Evolutionary conservation across 2,888 invertebrate genomes (phyloP).

Genomic region (Ptilodon capucinus): DNA sequence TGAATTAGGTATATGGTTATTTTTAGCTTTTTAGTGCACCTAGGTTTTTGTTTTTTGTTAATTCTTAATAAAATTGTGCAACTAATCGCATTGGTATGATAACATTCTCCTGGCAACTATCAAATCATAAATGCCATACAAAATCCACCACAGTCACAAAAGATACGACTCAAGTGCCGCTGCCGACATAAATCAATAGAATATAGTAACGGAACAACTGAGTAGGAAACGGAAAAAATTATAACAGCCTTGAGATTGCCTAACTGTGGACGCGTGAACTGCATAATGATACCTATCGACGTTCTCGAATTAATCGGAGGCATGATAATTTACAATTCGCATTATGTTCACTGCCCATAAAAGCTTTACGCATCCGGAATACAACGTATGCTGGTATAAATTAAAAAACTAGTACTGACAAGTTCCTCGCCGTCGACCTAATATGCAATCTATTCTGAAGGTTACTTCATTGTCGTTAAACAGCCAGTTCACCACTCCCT

Average conservation of each 20-base stretch:
- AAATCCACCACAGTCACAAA: background rate
- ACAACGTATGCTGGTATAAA: conserved; percentile 1
- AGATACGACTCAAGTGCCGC: background rate
- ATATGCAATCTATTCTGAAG: too few relatives aligned
- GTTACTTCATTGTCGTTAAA: too few relatives aligned
- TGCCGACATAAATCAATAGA: background rate
- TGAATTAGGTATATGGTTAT: too few relatives aligned
- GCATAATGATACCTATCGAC: conserved; percentile 13
- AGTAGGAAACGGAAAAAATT: conserved; percentile 15
- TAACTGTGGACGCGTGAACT: conserved; percentile 6
- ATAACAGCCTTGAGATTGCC: conserved; percentile 19
- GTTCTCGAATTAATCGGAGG: conserved; percentile 6
- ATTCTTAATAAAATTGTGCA: too few relatives aligned
- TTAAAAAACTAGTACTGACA: conserved; percentile 2
- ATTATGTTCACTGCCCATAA: conserved; percentile 6
- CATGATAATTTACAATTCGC: conserved; percentile 10
- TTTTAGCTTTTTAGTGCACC: too few relatives aligned
- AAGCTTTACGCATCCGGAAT: conserved; percentile 3
- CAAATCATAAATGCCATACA: background rate
- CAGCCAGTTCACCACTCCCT: too few relatives aligned
- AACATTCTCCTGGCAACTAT: too few relatives aligned
- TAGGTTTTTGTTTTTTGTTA: too few relatives aligned
- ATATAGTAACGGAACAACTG: background rate
- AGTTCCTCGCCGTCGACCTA: too few relatives aligned
- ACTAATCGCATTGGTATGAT: too few relatives aligned